These are phyloP conservation scores for Cerastoderma edule DNA, from an alignment of 2,888 invertebrate genomes.

Conservation along the genomic window DNA sequence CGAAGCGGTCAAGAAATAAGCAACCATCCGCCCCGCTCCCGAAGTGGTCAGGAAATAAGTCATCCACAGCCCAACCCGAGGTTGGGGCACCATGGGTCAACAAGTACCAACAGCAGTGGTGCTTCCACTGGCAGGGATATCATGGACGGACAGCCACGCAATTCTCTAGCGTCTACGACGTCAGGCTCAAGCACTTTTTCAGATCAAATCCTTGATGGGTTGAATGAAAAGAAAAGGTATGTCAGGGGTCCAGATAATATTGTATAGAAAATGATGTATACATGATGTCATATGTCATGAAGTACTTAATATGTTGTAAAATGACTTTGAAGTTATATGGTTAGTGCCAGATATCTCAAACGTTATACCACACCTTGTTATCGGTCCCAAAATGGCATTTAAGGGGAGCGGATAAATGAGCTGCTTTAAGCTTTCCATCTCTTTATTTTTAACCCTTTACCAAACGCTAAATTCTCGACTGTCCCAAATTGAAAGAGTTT, in stretches of 20 bases:
- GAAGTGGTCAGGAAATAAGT: constrained; percentile 61
- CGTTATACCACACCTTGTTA: too few species aligned
- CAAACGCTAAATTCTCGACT: too few species aligned
- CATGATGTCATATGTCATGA: not conserved
- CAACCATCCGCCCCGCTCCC: too few species aligned
- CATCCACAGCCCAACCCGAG: constrained; percentile 43
- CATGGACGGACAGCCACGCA: constrained; percentile 63
- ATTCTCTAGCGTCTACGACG: constrained; percentile 69
- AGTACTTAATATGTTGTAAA: not conserved
- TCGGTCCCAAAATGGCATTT: too few species aligned
- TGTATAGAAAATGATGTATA: not conserved
- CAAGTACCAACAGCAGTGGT: constrained; percentile 32
- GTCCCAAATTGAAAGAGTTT: too few species aligned
- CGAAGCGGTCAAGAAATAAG: too few species aligned
- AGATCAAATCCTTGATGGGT: constrained; percentile 59
- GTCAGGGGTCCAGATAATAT: not conserved
- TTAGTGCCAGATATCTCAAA: too few species aligned
- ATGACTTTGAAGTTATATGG: too few species aligned
- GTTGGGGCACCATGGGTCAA: constrained; percentile 44
- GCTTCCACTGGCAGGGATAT: constrained; percentile 58
- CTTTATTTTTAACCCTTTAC: too few species aligned
- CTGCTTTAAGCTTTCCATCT: too few species aligned
- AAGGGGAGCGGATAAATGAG: too few species aligned
- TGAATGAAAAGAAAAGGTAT: constrained; percentile 72
- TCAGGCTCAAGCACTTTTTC: constrained; percentile 63